These are phyloP conservation scores for Synanthedon formicaeformis DNA, from an alignment of 2,888 invertebrate genomes.

Conservation along the genomic window DNA sequence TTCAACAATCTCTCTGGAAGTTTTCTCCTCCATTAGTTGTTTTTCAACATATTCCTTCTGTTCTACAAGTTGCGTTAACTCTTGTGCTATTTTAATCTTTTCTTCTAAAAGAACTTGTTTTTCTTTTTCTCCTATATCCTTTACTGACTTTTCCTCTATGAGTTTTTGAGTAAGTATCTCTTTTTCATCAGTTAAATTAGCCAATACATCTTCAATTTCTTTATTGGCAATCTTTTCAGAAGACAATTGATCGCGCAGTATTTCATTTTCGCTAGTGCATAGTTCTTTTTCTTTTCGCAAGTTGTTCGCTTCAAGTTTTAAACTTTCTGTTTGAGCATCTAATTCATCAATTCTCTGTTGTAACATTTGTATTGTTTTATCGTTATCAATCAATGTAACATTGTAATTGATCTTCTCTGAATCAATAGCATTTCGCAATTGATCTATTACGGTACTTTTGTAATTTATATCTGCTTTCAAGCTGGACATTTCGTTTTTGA, in stretches of 20 bases:
- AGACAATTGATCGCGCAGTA: not conserved
- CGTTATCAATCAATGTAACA: not conserved
- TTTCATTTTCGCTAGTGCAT: slow-evolving; percentile 5
- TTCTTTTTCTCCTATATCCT: slow-evolving; percentile 18
- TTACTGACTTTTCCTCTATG: slow-evolving; percentile 15
- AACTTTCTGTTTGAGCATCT: slow-evolving; percentile 11
- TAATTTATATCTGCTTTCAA: not conserved
- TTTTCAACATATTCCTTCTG: slow-evolving; percentile 28
- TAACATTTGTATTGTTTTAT: not conserved
- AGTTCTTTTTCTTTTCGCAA: slow-evolving; percentile 33
- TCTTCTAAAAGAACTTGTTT: slow-evolving; percentile 6
- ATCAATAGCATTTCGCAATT: not conserved
- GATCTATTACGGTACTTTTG: not conserved
- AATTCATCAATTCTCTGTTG: not conserved
- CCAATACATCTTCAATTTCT: not conserved
- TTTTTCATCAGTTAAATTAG: not conserved
- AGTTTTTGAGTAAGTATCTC: not conserved
- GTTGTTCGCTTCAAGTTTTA: slow-evolving; percentile 16
- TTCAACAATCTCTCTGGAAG: slow-evolving; percentile 20
- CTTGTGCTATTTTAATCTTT: slow-evolving; percentile 1
- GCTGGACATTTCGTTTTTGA: not conserved
- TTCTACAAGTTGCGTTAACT: slow-evolving; percentile 11
- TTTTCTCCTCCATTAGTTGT: slow-evolving; percentile 27
- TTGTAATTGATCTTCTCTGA: not conserved
- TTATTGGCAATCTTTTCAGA: not conserved